Base-by-base conservation (phyloP, 1,140 invertebrate genomes). In the Trichoplusia ni region DNA sequence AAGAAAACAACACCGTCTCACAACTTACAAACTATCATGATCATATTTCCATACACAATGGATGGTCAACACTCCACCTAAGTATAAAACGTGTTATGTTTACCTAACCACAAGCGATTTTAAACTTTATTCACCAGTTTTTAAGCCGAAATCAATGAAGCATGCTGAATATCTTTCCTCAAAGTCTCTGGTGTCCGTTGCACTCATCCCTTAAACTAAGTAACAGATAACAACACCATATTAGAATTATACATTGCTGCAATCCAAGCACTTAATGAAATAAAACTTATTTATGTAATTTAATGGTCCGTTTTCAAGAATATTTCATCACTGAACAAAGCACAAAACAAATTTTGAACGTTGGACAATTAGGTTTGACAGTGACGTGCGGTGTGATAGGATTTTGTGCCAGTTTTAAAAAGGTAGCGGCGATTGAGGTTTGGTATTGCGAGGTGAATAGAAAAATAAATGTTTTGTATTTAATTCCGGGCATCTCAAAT, bases 101-200 rank as follows among this genome's bases (percentile, higher is more conserved):
- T 42, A 29, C 14, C 8, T 16, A 5, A 31, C 18, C 9, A 33
- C 16, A 35, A 35, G 7, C 8, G 5, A 47, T 11, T 21, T 11
- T 1, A 1, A 35, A 35, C 21, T 18, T 14, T 61, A 72, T 69
- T 77, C 68, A 89, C 86, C 73, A 64, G 76, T 83, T 79, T 89
- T 89, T 8, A 89, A 19, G 9, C 76, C 82, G 59, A 89, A 83
- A 72, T 89, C 86, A 21, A 83, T 47, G 49, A 86, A 88, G 56
- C 86, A 89, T 35, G 84, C 79, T 5, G 72, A 59, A 66, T 86
- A 88, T 67, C 85, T 75, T 21, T 89, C 84, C 67, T 88, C 85
- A 51, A 89, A 89, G 54, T 79, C 79, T 27, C 86, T 71, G 9
- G 58, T 74, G 38, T 86, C 81, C 25, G 69, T 54, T 79, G 80